These are phyloP conservation scores for Aegypius monachus DNA, from an alignment of 2,113 vertebrate species.

Conservation along the genomic window DNA sequence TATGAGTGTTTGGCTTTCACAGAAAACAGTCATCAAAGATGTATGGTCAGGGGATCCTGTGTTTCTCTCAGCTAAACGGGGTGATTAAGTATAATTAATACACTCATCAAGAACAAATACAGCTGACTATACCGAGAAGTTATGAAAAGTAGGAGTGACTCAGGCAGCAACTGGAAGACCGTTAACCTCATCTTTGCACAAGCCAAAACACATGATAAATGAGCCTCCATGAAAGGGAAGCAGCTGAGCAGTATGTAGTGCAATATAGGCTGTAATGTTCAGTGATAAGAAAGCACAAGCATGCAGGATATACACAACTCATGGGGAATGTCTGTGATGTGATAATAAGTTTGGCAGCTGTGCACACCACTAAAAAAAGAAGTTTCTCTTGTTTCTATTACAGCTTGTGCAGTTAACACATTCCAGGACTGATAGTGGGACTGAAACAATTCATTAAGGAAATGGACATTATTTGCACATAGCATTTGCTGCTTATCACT, in stretches of 20 bases:
- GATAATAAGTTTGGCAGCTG: constrained; percentile 44
- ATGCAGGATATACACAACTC: constrained; percentile 9
- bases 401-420: background rate
- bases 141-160: background rate
- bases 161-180: background rate
- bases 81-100: background rate
- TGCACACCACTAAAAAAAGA: background rate
- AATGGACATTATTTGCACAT: background rate
- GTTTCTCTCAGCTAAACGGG: background rate
- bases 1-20: background rate
- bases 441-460: background rate
- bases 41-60: background rate
- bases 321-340: constrained; percentile 27
- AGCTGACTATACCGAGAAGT: background rate
- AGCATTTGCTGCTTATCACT: background rate
- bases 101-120: background rate
- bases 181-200: background rate
- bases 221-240: background rate
- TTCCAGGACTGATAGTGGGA: background rate
- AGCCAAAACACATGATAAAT: background rate
- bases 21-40: background rate
- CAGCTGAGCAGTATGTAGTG: constrained; percentile 2
- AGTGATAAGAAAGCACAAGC: constrained; percentile 34
- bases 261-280: background rate
- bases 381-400: constrained; percentile 1